phyloP scores from a whole-genome alignment of 2,888 invertebrate genomes.

The Laothoe populi region DNA sequence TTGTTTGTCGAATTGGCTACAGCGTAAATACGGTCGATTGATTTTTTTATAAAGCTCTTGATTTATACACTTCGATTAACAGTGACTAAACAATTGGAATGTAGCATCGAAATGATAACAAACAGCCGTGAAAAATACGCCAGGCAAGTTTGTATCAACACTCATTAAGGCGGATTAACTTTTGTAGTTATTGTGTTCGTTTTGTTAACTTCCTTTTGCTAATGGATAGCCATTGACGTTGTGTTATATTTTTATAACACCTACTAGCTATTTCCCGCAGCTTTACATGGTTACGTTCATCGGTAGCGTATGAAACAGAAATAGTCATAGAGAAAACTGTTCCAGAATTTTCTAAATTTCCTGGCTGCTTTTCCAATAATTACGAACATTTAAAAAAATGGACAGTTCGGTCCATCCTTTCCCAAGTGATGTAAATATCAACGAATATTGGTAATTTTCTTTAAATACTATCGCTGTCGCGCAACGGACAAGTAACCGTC shows the following conservation, averaged over 20 bases:
- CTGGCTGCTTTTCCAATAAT: too few relatives aligned
- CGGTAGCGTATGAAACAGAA: too few relatives aligned
- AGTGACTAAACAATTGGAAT: not conserved
- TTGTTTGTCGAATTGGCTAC: constrained; percentile 26
- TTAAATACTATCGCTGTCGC: too few relatives aligned
- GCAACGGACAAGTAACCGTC: too few relatives aligned
- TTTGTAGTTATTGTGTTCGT: not conserved
- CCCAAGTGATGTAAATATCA: too few relatives aligned
- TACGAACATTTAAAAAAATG: too few relatives aligned
- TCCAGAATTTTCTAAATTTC: too few relatives aligned
- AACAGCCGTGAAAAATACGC: not conserved
- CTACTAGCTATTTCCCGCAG: not conserved
- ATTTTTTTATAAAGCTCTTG: constrained; percentile 35
- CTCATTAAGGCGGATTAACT: not conserved
- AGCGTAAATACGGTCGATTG: constrained; percentile 36
- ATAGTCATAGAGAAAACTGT: too few relatives aligned
- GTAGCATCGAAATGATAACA: not conserved
- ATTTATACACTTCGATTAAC: constrained; percentile 6
- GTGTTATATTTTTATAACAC: not conserved
- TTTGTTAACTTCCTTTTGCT: not conserved
- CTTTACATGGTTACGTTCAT: too few relatives aligned
- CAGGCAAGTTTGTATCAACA: not conserved
- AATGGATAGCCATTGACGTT: constrained; percentile 3
- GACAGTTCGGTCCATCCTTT: too few relatives aligned
- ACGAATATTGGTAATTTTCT: too few relatives aligned